Percentiles rank a stretch among this genome's conserved stretches.
These are phyloP conservation scores for Mercenaria mercenaria DNA, from an alignment of 1,140 invertebrate species.

Conservation along the genomic window DNA sequence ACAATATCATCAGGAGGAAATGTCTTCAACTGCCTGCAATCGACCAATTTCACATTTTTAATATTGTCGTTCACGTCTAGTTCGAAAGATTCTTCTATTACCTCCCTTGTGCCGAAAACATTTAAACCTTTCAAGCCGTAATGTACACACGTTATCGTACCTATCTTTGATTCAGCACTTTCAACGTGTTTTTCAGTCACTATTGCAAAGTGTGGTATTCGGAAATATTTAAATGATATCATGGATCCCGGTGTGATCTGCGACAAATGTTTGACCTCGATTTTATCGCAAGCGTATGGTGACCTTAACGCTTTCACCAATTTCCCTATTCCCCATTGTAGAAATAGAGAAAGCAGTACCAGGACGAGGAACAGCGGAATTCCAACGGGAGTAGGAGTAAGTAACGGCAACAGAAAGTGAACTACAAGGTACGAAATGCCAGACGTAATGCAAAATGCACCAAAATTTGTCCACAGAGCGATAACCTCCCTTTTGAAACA, in stretches of 20 bases:
- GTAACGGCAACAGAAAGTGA: not conserved
- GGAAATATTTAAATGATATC: not conserved
- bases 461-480: constrained; percentile 44
- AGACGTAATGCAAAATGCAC: constrained; percentile 12
- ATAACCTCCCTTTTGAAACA: constrained; percentile 31
- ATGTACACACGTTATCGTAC: not conserved
- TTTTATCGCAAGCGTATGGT: not conserved
- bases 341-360: not conserved
- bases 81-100: not conserved
- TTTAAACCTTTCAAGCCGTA: not conserved
- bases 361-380: constrained; percentile 10
- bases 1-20: not conserved
- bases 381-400: not conserved
- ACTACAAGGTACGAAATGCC: not conserved
- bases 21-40: not conserved
- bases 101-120: not conserved
- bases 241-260: not conserved
- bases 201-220: not conserved
- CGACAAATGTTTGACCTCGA: not conserved
- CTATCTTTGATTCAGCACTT: not conserved
- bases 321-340: constrained; percentile 4
- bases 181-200: not conserved
- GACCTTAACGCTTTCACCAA: not conserved
- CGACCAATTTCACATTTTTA: not conserved
- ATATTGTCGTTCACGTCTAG: not conserved